Evolutionary conservation across 2,888 invertebrate species (phyloP).

Genomic region (Drosophila phalerata): DNA sequence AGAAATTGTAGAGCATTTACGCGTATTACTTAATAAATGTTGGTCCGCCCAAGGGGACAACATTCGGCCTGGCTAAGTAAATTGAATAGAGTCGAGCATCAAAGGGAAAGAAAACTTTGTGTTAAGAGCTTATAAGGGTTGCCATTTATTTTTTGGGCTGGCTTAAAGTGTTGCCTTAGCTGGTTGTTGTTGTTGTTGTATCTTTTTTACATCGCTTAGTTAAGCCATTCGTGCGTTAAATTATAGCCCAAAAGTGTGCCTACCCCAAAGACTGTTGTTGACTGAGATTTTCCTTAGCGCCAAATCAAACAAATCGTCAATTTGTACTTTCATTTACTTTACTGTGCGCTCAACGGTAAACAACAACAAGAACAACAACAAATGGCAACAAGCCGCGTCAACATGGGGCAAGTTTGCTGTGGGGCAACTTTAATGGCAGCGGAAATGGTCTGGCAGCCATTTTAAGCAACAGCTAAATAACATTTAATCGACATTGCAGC

Average conservation of each 20-base stretch:
- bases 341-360: conserved; percentile 59
- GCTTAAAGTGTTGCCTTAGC: conserved; percentile 35
- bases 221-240: conserved; percentile 76
- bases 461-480: conserved; percentile 78
- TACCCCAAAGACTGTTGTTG: conserved; percentile 1
- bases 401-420: conserved; percentile 5
- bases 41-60: conserved; percentile 5
- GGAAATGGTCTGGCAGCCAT: conserved; percentile 62
- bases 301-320: conserved; percentile 80
- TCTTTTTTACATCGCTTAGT: conserved; percentile 66
- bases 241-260: conserved; percentile 65
- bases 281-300: conserved; percentile 59
- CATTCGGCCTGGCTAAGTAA: conserved; percentile 21
- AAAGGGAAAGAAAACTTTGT: conserved; percentile 48
- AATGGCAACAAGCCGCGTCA: not conserved
- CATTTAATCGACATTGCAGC: conserved; percentile 76
- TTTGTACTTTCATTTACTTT: conserved; percentile 79
- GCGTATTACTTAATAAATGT: conserved; percentile 71
- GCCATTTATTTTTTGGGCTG: conserved; percentile 48
- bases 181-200: conserved; percentile 31
- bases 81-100: conserved; percentile 58
- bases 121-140: conserved; percentile 65
- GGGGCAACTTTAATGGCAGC: conserved; percentile 3
- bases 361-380: conserved; percentile 26
- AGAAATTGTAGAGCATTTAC: conserved; percentile 69